These are phyloP conservation scores for Alethe castanea DNA, from an alignment of 2,113 vertebrate genomes.

Conservation along the genomic window DNA sequence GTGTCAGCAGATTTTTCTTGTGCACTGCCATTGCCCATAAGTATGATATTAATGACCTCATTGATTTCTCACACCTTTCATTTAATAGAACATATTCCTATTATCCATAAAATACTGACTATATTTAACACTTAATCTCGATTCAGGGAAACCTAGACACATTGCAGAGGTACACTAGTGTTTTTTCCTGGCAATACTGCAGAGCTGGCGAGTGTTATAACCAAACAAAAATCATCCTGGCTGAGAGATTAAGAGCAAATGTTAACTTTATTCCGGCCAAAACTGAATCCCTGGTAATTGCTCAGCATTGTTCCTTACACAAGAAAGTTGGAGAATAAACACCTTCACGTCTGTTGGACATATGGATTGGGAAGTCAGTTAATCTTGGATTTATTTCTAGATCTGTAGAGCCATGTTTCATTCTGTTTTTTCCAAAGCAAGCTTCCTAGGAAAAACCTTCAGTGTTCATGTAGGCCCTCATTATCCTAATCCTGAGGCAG, in stretches of 20 bases:
- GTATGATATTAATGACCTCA: neutral
- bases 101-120: neutral
- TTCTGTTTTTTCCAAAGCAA: neutral
- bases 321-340: neutral
- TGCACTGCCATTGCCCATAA: neutral
- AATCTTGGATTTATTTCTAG: neutral
- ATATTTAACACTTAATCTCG: fast-evolving
- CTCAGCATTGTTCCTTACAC: neutral
- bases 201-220: neutral
- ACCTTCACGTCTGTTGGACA: neutral
- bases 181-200: neutral
- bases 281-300: neutral
- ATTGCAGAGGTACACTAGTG: neutral
- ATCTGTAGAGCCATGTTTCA: neutral
- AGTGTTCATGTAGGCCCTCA: neutral
- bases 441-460: neutral
- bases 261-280: neutral
- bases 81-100: neutral
- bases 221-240: neutral
- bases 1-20: neutral
- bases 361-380: neutral
- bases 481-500: neutral
- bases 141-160: neutral
- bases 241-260: neutral
- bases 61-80: neutral